These are phyloP conservation scores for Nesidiocoris tenuis DNA, from an alignment of 2,888 invertebrate genomes.

Conservation along the genomic window DNA sequence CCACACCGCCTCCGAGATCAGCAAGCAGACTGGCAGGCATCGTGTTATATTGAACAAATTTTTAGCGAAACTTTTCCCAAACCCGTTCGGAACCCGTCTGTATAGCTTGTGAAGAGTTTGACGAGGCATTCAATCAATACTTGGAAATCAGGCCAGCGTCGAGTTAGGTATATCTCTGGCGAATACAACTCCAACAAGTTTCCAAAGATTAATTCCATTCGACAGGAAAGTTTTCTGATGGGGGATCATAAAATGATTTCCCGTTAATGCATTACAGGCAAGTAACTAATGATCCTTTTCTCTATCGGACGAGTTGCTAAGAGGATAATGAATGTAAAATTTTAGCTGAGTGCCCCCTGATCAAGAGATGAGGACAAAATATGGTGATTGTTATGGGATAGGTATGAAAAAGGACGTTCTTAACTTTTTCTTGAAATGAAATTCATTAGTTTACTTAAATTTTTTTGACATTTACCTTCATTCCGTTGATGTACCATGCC, in stretches of 20 bases:
- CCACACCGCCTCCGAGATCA: neutral
- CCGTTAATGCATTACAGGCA: too few species aligned
- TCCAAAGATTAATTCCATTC: neutral
- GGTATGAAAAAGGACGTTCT: too few species aligned
- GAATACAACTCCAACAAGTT: neutral
- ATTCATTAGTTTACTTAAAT: too few species aligned
- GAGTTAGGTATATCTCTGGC: neutral
- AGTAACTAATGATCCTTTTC: too few species aligned
- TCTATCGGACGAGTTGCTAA: too few species aligned
- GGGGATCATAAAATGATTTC: too few species aligned
- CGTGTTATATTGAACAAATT: neutral
- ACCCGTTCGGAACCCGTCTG: neutral
- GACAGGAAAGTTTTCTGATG: neutral
- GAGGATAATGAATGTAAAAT: too few species aligned
- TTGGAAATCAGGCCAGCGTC: neutral
- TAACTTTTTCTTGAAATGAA: too few species aligned
- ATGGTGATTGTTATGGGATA: too few species aligned
- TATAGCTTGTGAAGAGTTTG: neutral
- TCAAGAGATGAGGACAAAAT: too few species aligned
- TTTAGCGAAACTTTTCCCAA: neutral
- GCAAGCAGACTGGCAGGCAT: neutral
- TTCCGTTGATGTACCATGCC: conserved; percentile 57
- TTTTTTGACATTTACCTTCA: too few species aligned
- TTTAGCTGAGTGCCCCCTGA: too few species aligned
- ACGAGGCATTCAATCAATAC: neutral